These are phyloP conservation scores for Rhegmatorhina hoffmannsi DNA, from an alignment of 2,113 vertebrate genomes.

Conservation along the genomic window DNA sequence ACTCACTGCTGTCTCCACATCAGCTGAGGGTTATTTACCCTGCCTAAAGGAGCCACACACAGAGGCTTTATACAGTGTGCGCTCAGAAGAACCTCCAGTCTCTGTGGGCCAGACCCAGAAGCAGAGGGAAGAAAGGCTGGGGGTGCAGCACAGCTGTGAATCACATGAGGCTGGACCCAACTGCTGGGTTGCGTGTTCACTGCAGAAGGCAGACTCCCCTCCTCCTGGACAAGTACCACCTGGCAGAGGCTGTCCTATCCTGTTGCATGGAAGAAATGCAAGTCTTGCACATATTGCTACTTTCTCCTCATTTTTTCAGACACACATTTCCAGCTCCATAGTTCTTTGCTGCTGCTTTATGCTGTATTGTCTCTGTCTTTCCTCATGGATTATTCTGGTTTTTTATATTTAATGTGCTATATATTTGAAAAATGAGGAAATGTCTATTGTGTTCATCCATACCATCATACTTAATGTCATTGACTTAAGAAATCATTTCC, in stretches of 20 bases:
- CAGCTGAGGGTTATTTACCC: neutral
- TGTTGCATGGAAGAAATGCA: rapidly evolving
- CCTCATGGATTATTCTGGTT: neutral
- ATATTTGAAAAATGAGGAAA: neutral
- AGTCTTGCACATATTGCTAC: neutral
- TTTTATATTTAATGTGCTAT: neutral
- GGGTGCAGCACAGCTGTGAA: rapidly evolving
- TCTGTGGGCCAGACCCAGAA: neutral
- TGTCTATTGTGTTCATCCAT: neutral
- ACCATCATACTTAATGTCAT: neutral
- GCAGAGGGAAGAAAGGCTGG: rapidly evolving
- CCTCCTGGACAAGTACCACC: neutral
- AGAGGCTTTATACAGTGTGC: rapidly evolving
- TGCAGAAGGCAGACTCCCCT: neutral
- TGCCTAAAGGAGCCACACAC: neutral
- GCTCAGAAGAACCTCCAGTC: neutral
- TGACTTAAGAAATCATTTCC: neutral
- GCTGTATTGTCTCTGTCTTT: rapidly evolving
- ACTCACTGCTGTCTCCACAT: neutral
- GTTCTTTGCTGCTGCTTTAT: neutral
- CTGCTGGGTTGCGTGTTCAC: neutral
- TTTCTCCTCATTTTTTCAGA: neutral
- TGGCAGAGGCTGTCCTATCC: neutral
- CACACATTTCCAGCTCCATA: neutral
- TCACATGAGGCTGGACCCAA: rapidly evolving